Conservation (phyloP, 1,140 invertebrate species). For the Drosophila paulistorum region DNA sequence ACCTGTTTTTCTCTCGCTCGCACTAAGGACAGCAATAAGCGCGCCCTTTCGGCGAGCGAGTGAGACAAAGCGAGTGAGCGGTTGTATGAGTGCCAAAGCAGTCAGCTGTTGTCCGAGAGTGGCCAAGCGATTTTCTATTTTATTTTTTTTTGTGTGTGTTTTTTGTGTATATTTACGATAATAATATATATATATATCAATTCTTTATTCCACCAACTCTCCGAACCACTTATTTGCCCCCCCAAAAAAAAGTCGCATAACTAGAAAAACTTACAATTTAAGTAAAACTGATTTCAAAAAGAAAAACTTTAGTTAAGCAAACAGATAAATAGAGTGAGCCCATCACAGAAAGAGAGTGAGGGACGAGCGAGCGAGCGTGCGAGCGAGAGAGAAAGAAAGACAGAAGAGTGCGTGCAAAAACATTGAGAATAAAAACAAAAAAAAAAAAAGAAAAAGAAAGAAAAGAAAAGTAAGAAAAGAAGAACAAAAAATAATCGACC, state of each 20-base stretch:
- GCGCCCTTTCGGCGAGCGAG: conserved; percentile 71
- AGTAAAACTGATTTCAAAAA: conserved; percentile 15
- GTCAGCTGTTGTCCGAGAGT: conserved; percentile 43
- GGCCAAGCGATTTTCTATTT: conserved; percentile 64
- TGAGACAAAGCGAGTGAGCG: conserved; percentile 52
- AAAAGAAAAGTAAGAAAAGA: conserved; percentile 33
- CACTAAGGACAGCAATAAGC: conserved; percentile 55
- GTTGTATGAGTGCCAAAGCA: conserved; percentile 36
- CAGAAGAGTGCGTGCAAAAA: conserved; percentile 57
- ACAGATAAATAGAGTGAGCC: conserved; percentile 31
- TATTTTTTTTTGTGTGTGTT: conserved; percentile 76
- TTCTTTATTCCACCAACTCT: too few species aligned
- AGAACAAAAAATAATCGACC: conserved; percentile 27
- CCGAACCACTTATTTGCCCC: not conserved
- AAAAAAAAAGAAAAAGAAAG: conserved; percentile 14
- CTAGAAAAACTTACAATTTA: conserved; percentile 60
- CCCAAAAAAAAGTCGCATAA: conserved; percentile 36
- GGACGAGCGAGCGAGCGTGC: conserved; percentile 20
- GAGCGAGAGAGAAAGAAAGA: conserved; percentile 36
- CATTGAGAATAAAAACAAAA: conserved; percentile 51
- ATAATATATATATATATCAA: conserved; percentile 5
- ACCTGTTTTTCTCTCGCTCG: conserved; percentile 69
- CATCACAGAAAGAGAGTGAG: conserved; percentile 21
- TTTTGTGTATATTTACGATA: conserved; percentile 53
- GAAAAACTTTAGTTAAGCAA: conserved; percentile 16